Evolutionary conservation across 1,140 invertebrate species (phyloP).

Genomic region (Cataglyphis hispanica): DNA sequence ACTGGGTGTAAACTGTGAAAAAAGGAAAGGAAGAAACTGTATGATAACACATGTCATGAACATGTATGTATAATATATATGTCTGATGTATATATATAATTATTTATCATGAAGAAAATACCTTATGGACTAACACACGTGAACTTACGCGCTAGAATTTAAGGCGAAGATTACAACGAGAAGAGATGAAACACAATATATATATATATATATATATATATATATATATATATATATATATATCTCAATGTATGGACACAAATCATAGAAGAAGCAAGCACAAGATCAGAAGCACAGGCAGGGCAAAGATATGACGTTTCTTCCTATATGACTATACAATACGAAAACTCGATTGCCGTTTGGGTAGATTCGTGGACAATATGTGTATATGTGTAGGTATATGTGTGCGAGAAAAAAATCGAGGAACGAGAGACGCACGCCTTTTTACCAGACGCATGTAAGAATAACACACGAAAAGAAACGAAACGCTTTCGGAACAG

Average conservation of each 20-base stretch:
- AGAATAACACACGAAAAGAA: constrained; percentile 73
- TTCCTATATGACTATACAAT: constrained; percentile 44
- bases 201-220: constrained; percentile 35
- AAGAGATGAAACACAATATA: constrained; percentile 54
- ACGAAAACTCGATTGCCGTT: constrained; percentile 58
- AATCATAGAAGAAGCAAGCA: constrained; percentile 79
- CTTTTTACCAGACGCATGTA: constrained; percentile 67
- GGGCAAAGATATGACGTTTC: constrained; percentile 65
- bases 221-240: constrained; percentile 28
- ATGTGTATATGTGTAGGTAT: neutral
- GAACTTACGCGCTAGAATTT: constrained; percentile 45
- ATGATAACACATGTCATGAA: constrained; percentile 17
- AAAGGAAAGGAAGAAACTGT: constrained; percentile 44
- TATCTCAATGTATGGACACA: constrained; percentile 62
- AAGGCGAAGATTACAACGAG: constrained; percentile 57
- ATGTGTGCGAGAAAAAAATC: constrained; percentile 75
- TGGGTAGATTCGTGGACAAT: constrained; percentile 33
- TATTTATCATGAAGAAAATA: constrained; percentile 12
- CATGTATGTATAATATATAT: constrained; percentile 12
- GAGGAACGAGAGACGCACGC: constrained; percentile 67
- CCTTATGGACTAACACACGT: constrained; percentile 38
- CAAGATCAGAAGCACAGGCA: constrained; percentile 77
- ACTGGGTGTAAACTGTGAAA: constrained; percentile 16
- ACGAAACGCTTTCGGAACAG: constrained; percentile 74
- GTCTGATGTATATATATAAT: constrained; percentile 26